Evolutionary conservation across 1,140 invertebrate genomes (phyloP).

Genomic region (Frieseomelitta varia): DNA sequence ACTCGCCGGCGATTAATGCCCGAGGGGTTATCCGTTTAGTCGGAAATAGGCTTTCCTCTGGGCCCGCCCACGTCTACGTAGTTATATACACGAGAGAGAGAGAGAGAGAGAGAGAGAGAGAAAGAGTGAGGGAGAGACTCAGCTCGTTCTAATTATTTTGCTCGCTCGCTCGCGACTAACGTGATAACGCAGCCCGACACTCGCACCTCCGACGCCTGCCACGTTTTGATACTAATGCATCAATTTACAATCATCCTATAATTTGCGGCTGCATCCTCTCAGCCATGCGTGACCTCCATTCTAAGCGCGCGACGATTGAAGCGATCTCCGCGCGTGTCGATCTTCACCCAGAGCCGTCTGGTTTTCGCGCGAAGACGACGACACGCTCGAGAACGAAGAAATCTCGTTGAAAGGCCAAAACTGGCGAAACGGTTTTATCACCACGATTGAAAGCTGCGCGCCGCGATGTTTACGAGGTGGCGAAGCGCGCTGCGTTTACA

Average conservation of each 20-base stretch:
- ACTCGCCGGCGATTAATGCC: constrained; percentile 53
- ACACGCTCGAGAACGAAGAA: not conserved
- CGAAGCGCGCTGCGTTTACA: not conserved
- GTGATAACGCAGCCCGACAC: constrained; percentile 71
- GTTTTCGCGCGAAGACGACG: not conserved
- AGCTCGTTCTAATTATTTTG: constrained; percentile 77
- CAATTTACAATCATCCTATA: constrained; percentile 74
- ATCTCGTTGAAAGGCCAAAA: constrained; percentile 28
- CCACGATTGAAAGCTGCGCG: not conserved
- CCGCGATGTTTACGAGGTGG: constrained; percentile 5
- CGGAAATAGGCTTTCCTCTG: constrained; percentile 63
- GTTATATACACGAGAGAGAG: not conserved
- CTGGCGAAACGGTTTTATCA: constrained; percentile 25
- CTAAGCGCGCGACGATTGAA: not conserved
- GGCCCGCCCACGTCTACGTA: constrained; percentile 34
- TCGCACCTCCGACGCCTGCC: constrained; percentile 57
- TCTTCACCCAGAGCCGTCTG: constrained; percentile 19
- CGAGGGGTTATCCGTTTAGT: constrained; percentile 62
- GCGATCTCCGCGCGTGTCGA: constrained; percentile 33
- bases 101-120: not conserved
- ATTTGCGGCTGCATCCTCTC: constrained; percentile 54
- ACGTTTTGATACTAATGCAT: constrained; percentile 69
- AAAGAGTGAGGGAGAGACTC: too few species aligned
- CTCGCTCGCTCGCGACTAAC: constrained; percentile 72
- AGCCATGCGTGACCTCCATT: constrained; percentile 46